Percentiles rank a stretch among this genome's conserved stretches.
These are phyloP conservation scores for Esperia sulphurella DNA, from an alignment of 2,888 invertebrate genomes.

Conservation along the genomic window DNA sequence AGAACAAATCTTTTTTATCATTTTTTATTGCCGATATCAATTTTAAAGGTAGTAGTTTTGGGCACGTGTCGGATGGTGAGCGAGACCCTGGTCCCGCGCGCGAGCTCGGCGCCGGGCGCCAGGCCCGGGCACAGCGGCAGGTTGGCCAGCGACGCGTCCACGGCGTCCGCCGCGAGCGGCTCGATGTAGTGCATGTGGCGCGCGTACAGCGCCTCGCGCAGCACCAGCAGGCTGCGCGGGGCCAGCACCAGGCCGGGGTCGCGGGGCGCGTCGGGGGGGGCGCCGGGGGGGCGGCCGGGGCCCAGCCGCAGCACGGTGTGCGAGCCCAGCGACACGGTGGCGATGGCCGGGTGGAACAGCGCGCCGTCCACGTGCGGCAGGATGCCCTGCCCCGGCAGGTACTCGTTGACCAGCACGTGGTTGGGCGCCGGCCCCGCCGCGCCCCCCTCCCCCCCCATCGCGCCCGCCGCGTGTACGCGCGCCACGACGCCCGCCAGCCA, in stretches of 20 bases:
- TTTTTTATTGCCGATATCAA: slow-evolving; percentile 78
- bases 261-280: neutral
- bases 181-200: slow-evolving; percentile 92
- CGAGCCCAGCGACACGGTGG: slow-evolving; percentile 95
- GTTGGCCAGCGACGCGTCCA: slow-evolving; percentile 82
- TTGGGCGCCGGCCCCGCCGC: slow-evolving; percentile 1
- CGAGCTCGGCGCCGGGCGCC: slow-evolving; percentile 74
- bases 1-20: slow-evolving; percentile 19
- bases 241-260: slow-evolving; percentile 73
- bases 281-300: neutral
- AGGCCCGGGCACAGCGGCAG: slow-evolving; percentile 78
- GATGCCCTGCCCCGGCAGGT: slow-evolving; percentile 95
- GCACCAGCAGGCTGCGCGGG: slow-evolving; percentile 91
- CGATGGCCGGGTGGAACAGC: slow-evolving; percentile 93
- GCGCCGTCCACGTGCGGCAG: slow-evolving; percentile 98
- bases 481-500: slow-evolving; percentile 81
- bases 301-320: slow-evolving; percentile 84
- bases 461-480: neutral
- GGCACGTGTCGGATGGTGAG: slow-evolving; percentile 96
- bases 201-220: slow-evolving; percentile 90
- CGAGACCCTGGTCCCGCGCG: slow-evolving; percentile 88
- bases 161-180: slow-evolving; percentile 82
- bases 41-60: slow-evolving; percentile 87
- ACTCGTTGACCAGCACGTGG: slow-evolving; percentile 97
- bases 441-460: neutral